phyloP scores from a whole-genome alignment of 2,888 invertebrate species.

The Cepaea hortensis region DNA sequence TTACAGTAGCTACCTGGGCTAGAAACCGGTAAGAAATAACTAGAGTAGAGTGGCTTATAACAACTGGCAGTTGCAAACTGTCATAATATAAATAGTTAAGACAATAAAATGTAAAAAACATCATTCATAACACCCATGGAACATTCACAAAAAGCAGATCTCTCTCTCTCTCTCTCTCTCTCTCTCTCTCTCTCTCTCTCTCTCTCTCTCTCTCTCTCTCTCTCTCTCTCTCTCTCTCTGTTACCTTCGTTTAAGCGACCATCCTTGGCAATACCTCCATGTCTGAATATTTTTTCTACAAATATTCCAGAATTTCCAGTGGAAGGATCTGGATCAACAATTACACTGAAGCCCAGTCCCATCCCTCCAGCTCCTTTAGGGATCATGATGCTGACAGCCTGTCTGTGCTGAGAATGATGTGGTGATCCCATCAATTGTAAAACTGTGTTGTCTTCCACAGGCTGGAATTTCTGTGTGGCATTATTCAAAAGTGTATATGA shows the following conservation, averaged over 20 bases:
- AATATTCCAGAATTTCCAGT: conserved; percentile 92
- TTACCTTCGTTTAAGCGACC: conserved; percentile 89
- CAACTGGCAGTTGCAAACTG: too few relatives aligned
- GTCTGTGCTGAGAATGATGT: not conserved
- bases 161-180: too few relatives aligned
- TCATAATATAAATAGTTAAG: too few relatives aligned
- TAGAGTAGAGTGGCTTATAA: too few relatives aligned
- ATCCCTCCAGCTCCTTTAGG: conserved; percentile 90
- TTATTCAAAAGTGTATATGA: not conserved
- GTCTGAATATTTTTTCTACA: conserved; percentile 90
- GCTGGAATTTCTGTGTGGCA: conserved; percentile 45
- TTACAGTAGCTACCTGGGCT: too few relatives aligned
- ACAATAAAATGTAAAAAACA: too few relatives aligned
- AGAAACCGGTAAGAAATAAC: too few relatives aligned
- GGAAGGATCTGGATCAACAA: conserved; percentile 91
- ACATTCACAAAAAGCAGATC: too few relatives aligned
- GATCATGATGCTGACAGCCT: conserved; percentile 78
- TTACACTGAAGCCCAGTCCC: conserved; percentile 92
- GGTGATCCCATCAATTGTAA: not conserved
- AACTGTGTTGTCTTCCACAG: conserved; percentile 40
- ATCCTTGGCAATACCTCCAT: conserved; percentile 90
- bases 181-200: too few relatives aligned
- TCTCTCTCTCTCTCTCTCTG: too few relatives aligned
- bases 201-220: too few relatives aligned
- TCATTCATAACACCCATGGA: too few relatives aligned